phyloP scores from a whole-genome alignment of 1,140 invertebrate species.

The Plodia interpunctella region DNA sequence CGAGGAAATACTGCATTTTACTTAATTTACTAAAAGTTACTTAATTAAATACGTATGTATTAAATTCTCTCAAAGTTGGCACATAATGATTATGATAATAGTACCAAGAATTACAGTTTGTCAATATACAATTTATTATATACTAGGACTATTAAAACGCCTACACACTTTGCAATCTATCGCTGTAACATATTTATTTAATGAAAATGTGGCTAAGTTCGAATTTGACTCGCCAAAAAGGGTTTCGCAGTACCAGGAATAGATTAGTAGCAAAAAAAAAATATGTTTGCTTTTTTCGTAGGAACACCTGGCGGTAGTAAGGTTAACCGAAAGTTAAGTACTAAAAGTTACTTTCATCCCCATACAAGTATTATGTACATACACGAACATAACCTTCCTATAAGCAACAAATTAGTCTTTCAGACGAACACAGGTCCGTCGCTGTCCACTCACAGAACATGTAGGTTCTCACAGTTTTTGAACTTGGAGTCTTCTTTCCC shows the following conservation, averaged over 20 bases:
- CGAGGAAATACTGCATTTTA: conserved; percentile 33
- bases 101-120: conserved; percentile 40
- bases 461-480: conserved; percentile 93
- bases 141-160: too few species aligned
- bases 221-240: too few species aligned
- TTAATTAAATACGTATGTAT: conserved; percentile 35
- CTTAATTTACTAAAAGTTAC: conserved; percentile 20
- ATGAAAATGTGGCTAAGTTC: too few species aligned
- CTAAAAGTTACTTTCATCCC: conserved; percentile 3
- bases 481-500: conserved; percentile 93
- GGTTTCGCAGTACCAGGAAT: too few species aligned
- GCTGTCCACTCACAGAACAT: conserved; percentile 83
- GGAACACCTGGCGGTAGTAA: too few species aligned
- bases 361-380: too few species aligned
- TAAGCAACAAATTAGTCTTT: conserved; percentile 11
- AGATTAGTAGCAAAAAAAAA: too few species aligned
- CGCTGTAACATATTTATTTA: too few species aligned
- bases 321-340: too few species aligned
- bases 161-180: too few species aligned
- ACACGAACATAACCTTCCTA: neutral
- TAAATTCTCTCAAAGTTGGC: conserved; percentile 67
- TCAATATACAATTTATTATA: conserved; percentile 18
- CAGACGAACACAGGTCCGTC: conserved; percentile 70
- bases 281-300: too few species aligned
- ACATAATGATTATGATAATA: conserved; percentile 40